phyloP scores from a whole-genome alignment of 2,888 invertebrate genomes.

The Mythimna lalbum region DNA sequence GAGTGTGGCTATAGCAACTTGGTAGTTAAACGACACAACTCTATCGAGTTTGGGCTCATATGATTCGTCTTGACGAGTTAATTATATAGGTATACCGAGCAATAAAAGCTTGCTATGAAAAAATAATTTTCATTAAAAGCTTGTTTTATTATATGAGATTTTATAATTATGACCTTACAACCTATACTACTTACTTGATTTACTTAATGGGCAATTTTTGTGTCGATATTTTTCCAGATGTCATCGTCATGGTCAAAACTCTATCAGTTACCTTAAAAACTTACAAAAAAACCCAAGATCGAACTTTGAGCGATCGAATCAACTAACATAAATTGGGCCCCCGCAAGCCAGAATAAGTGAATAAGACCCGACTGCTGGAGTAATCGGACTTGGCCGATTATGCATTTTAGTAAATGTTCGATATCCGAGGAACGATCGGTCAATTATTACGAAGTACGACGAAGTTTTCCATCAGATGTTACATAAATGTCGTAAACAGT shows the following conservation, averaged over 20 bases:
- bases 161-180: too few relatives aligned
- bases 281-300: conserved; percentile 12
- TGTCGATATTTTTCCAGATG: background rate
- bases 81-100: too few relatives aligned
- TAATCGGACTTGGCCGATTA: conserved; percentile 56
- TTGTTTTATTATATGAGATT: too few relatives aligned
- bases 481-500: conserved; percentile 57
- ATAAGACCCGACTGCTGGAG: conserved; percentile 24
- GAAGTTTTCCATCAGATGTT: conserved; percentile 59
- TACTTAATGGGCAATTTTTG: too few relatives aligned
- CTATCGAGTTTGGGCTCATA: too few relatives aligned
- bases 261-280: background rate
- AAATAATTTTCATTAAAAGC: too few relatives aligned
- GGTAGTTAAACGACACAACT: too few relatives aligned
- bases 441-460: conserved; percentile 52
- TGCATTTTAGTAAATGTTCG: conserved; percentile 68
- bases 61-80: too few relatives aligned
- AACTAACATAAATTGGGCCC: conserved; percentile 35
- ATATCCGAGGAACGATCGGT: conserved; percentile 66
- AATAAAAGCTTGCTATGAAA: too few relatives aligned
- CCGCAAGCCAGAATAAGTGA: conserved; percentile 25
- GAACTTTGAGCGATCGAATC: conserved; percentile 1
- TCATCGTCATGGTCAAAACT: background rate
- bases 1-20: too few relatives aligned
- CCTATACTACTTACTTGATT: too few relatives aligned